Base-by-base conservation (phyloP, 2,797 vertebrate species). In the Sebastes miniatus region DNA sequence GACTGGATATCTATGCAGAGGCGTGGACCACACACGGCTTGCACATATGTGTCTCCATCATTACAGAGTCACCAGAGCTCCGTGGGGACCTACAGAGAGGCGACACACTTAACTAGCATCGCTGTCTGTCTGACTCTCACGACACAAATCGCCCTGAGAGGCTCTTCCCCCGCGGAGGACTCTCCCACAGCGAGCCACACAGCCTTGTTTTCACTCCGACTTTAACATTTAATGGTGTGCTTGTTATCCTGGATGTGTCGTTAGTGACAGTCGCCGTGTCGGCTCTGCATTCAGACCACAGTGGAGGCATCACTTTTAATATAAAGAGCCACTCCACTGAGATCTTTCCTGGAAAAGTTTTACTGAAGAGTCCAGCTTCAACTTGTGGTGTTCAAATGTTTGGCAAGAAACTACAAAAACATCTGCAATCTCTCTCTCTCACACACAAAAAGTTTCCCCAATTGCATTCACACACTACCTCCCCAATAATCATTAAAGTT, bases 181-280 rank as follows among this genome's bases (percentile, higher is more conserved):
- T 81, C 58, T 78, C 77, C 50, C 8, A 27, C 81, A 47, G 77
- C 29, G 24, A 77, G 77, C 58, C 74, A 6, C 74, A 5, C 56
- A 63, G 72, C 69, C 81, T 54, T 72, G 81, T 80, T 87, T 79
- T 79, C 57, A 75, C 86, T 16, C 3, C 65, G 63, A 79, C 67
- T 59, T 89, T 80, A 87, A 85, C 85, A 84, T 88, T 89, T 90
- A 90, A 90, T 82, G 69, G 81, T 69, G 81, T 59, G 77, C 87
- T 90, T 76, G 88, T 93, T 93, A 86, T 86, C 72, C 79, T 58
- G 76, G 79, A 78, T 67, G 76, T 76, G 77, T 79, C 22, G 13
- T 75, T 59, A 31, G 65, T 85, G 88, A 70, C 84, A 77, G 79
- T 34, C 1, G 6, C 61, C 58, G 65, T 70, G 69, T 52, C 52